phyloP scores from a whole-genome alignment of 2,888 invertebrate species.

The Parnassius orleans region DNA sequence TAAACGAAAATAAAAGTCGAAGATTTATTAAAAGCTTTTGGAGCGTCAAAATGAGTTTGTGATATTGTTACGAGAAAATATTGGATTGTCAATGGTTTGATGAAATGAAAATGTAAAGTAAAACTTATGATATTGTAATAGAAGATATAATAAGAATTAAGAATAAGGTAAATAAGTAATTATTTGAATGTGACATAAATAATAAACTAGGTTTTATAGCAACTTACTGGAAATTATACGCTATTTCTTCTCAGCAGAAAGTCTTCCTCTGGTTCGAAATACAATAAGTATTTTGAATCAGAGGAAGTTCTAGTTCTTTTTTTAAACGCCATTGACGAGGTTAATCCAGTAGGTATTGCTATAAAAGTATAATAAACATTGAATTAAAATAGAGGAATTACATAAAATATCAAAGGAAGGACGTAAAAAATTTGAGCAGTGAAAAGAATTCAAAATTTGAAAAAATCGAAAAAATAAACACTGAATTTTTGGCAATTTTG shows the following conservation, averaged over 20 bases:
- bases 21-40: slow-evolving; percentile 5
- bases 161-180: not conserved
- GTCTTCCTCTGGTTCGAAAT: no score
- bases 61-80: not conserved
- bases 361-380: not conserved
- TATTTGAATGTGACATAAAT: not conserved
- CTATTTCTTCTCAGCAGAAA: no score
- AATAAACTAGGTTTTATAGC: not conserved
- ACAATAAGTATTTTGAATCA: not conserved
- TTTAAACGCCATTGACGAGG: not conserved
- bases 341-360: not conserved
- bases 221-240: slow-evolving; percentile 1
- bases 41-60: slow-evolving; percentile 1
- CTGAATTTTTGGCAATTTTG: slow-evolving; percentile 77
- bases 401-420: slow-evolving; percentile 9
- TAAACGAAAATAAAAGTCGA: slow-evolving; percentile 17
- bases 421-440: slow-evolving; percentile 34
- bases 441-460: slow-evolving; percentile 40
- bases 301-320: not conserved
- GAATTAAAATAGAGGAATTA: slow-evolving; percentile 3
- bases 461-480: slow-evolving; percentile 43
- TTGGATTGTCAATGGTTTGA: not conserved
- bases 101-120: not conserved
- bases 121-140: not conserved
- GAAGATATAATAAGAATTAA: not conserved